Evolutionary conservation across 2,113 vertebrate genomes (phyloP), one percentile per base, ranked within the genome.

Genomic region (Miniopterus natalensis): DNA sequence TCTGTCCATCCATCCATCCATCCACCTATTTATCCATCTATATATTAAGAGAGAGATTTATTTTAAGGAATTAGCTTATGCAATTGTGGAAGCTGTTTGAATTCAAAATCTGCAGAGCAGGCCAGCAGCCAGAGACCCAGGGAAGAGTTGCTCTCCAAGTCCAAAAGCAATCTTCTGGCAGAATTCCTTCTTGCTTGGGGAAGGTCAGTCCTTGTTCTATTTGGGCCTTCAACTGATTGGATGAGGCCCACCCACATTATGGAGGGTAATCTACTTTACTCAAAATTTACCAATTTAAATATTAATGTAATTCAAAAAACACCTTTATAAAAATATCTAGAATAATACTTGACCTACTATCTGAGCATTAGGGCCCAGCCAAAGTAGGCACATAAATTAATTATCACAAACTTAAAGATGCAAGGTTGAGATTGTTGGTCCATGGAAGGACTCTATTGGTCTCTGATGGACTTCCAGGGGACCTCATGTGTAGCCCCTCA

Each of bases 41-140:
- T 77, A 77, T 57, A 80, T 40, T 27, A 29, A 59, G 45, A 92
- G 23, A 66, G 11, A 80, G 8, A 65, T 71, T 92, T 79, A 94
- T 92, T 94, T 94, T 84, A 70, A 88, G n/a, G 45, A 80, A 85
- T 8, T 66, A 70, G 47, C 29, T 91, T 11, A 77, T 8, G 9
- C 6, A 55, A n/a, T 73, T 93, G 29, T 68, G 17, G 17, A n/a
- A 4, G 15, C n/a, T 95, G 23, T 12, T 10, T 17, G 21, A 53
- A 8, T 85, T 87, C 51, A 88, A 94, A 84, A 42, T 53, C 73
- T 91, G 1, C 10, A 70, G 27, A 18, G n/a, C 7, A 77, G 23
- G 8, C 2, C 15, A 49, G 36, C 17, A 61, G 6, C 25, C 81
- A 17, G 17, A 49, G 53, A 29, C 9, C 57, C 23, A 65, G 21